Base-by-base conservation (phyloP, 1,140 invertebrate genomes). In the Berghia stephanieae region DNA sequence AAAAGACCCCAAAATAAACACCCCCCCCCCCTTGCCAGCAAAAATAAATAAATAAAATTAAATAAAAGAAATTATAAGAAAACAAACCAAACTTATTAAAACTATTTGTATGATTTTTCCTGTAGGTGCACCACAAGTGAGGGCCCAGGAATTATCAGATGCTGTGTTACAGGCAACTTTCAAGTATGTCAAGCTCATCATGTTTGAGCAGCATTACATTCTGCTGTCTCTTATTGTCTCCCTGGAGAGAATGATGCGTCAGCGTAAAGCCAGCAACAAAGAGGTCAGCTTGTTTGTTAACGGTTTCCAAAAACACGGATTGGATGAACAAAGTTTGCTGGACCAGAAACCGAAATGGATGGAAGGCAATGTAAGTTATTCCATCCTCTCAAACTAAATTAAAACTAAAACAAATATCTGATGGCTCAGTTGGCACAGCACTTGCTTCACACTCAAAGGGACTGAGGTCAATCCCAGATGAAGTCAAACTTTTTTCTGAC, bases 211-310 rank as follows among this genome's bases (percentile, higher is more conserved):
- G 43, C 86, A 89, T 70, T 83, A 83, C 69, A 79, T 79, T 40
- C 52, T 88, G 55, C 84, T 89, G 49, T 80, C 82, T 44, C 78
- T 89, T 18, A 80, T 89, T 3, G 81, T 88, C 21, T 81, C 87
- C 40, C 79, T 89, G 55, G 87, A 89, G 79, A 81, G 83, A 44
- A 79, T 89, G 78, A 60, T 81, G 40, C 78, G 85, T 66, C 78
- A 73, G 10, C 75, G 80, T 24, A 83, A 86, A 68, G 80, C 86
- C 5, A 85, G 83, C 13, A 82, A 73, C 42, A 83, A 86, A 73
- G 88, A 89, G 60, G 73, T 88, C 0, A 82, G 82, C 66, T 77
- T 89, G 24, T 89, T 89, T 80, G 79, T 89, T 13, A 87, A 88
- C 79, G 87, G 86, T 10, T 85, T 88, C 76, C 82, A 87, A 42